Evolutionary conservation across 2,888 invertebrate genomes (phyloP).

Genomic region (Zootermopsis nevadensis): DNA sequence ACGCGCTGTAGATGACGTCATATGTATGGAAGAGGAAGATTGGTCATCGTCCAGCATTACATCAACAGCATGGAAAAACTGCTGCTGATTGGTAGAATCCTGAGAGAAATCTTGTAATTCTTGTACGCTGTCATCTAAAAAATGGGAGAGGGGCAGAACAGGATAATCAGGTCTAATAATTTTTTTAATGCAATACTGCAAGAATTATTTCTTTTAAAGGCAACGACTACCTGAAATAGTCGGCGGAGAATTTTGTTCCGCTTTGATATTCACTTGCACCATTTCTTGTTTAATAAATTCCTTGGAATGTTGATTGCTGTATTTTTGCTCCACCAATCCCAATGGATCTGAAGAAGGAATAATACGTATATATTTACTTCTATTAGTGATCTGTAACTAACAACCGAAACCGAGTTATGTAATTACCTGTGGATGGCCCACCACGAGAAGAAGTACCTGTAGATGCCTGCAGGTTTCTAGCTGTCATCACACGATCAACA

Average conservation of each 20-base stretch:
- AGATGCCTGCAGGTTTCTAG: conserved; percentile 47
- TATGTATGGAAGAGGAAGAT: conserved; percentile 12
- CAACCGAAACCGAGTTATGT: neutral
- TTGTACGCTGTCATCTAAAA: conserved; percentile 38
- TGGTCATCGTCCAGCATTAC: conserved; percentile 14
- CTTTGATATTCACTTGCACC: neutral
- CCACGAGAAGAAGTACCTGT: neutral
- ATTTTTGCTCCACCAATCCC: neutral
- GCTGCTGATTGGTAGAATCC: conserved; percentile 14
- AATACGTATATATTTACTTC: neutral
- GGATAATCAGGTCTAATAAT: neutral
- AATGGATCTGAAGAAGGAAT: neutral
- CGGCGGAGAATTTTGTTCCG: conserved; percentile 14
- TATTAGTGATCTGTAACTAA: no score
- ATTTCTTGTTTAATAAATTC: neutral
- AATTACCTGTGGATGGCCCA: neutral
- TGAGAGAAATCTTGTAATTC: conserved; percentile 20
- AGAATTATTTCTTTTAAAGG: neutral
- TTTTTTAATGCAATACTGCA: neutral
- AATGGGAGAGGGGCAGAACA: neutral
- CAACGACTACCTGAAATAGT: conserved; percentile 1
- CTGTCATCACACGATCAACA: conserved; percentile 60
- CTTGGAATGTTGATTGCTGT: neutral
- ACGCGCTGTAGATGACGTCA: conserved; percentile 2
- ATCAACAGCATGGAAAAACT: conserved; percentile 27